Evolutionary conservation across 2,797 vertebrate species (phyloP), one percentile per base, ranked within the genome.

Genomic region (Gephyroberyx darwinii): DNA sequence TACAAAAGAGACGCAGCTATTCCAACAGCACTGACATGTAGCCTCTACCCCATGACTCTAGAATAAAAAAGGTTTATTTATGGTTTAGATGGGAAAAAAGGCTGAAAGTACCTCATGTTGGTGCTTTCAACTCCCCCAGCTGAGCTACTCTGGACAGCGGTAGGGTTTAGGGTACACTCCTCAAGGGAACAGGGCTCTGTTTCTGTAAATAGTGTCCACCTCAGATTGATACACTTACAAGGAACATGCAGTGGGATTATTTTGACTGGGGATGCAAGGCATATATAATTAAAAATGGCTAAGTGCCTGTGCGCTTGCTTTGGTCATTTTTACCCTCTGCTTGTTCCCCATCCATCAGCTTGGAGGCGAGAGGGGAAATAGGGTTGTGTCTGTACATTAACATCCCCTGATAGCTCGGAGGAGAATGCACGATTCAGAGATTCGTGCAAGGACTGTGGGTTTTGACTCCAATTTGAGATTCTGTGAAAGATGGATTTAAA

Each of bases 261-360:
- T 91, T 91, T 87, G 83, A 85, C 58, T 76, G 66, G 30, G 67
- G 69, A 80, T 59, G 75, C 74, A 83, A 84, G 81, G 74, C 86
- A 93, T 92, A 74, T 89, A 92, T 92, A 92, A 93, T 93, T 92
- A 90, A 93, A 92, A 91, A 77, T 79, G 77, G 50, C 84, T 81
- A 89, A 92, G 90, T 92, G 91, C 87, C 72, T 73, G 50, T 82
- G 74, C 67, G 71, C 67, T 62, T 78, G 54, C 61, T 79, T 64
- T 66, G 76, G 85, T 80, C 73, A 72, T 85, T 77, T 71, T 80
- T 72, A 26, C 39, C 19, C 71, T 30, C 45, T 54, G 45, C 74
- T 80, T 47, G 65, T 68, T 79, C 74, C 51, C 35, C 37, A 14
- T 82, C 80, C 78, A 87, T 91, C 78, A 84, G 79, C 77, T 77